Evolutionary conservation across 2,888 invertebrate species (phyloP), one percentile per base, ranked within the genome.

Genomic region (Trichogramma dendrolimi): DNA sequence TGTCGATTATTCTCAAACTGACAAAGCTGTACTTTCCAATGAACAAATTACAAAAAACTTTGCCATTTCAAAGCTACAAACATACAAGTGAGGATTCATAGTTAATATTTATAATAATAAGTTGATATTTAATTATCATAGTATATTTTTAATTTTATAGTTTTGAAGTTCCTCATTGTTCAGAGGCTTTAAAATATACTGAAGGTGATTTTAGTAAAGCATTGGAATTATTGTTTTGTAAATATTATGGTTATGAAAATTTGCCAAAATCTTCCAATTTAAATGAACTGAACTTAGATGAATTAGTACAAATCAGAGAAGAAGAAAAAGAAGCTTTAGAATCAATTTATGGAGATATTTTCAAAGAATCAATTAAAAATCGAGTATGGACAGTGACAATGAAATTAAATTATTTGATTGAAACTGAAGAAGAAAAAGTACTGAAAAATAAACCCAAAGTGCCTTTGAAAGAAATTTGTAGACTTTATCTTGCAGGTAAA

Each of bases 251-350:
- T 67, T 71, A 83, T 39, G 79, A 83, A 64, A 71, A 80, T 66
- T 62, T 27, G 70, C 79, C 67, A 71, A 77, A 1, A 78, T 79
- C 79, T 3, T 78, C 81, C 52, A 77, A 81, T 67, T 52, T 70
- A 6, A 64, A 70, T 52, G 73, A 82, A 60, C 80, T 83, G 1
- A 77, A 82, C 4, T 76, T 79, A 65, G 72, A 81, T 4, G 87
- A 88, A 70, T 72, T 89, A 48, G 67, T 84, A 41, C 88, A 89
- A 75, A 86, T 86, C 80, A 83, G 87, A 63, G 79, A 78, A 7
- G 91, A 91, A 60, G 92, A 92, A 72, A 86, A 86, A 76, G 85
- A 86, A 66, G 89, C 88, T 0, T 78, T 92, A 43, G 85, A 89
- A 78, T 90, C 91, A 11, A 92, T 92, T 67, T 92, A 91, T 71